Conservation (phyloP, 2,113 vertebrate species). For the Morphnarchus princeps region DNA sequence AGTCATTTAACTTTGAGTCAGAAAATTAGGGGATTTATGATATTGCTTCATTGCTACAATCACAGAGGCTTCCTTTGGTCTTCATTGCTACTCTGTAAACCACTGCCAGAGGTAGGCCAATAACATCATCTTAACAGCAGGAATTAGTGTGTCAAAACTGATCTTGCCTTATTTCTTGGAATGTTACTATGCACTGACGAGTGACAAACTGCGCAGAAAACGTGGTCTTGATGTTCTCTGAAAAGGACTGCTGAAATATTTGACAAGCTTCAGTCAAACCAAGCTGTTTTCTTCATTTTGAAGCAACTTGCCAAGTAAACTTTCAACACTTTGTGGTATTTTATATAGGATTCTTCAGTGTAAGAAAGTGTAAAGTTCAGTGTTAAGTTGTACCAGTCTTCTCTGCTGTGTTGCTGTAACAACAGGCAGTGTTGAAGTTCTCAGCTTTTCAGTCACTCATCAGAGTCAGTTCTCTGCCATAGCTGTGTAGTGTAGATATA, state of each 20-base stretch:
- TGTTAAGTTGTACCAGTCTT: neutral
- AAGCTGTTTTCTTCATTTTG: neutral
- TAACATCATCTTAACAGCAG: neutral
- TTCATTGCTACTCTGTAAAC: neutral
- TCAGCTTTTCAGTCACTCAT: neutral
- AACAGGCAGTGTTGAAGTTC: neutral
- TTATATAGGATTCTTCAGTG: neutral
- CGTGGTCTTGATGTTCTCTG: neutral
- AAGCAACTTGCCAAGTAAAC: neutral
- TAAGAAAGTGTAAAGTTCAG: neutral
- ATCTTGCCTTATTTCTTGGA: neutral
- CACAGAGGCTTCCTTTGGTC: neutral
- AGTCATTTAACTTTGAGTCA: neutral
- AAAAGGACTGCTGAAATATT: conserved; percentile 10
- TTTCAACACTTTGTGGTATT: neutral
- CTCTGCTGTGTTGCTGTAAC: neutral
- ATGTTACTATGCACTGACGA: neutral
- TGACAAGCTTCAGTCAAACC: conserved; percentile 22
- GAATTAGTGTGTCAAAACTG: neutral
- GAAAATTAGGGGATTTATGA: neutral
- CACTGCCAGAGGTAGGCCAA: neutral
- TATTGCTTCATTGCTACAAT: neutral
- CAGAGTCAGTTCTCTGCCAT: neutral
- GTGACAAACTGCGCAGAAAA: neutral
- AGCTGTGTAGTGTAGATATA: neutral